Evolutionary conservation across 2,888 invertebrate genomes (phyloP), one percentile per base, ranked within the genome.

Genomic region (Dione vanillae): DNA sequence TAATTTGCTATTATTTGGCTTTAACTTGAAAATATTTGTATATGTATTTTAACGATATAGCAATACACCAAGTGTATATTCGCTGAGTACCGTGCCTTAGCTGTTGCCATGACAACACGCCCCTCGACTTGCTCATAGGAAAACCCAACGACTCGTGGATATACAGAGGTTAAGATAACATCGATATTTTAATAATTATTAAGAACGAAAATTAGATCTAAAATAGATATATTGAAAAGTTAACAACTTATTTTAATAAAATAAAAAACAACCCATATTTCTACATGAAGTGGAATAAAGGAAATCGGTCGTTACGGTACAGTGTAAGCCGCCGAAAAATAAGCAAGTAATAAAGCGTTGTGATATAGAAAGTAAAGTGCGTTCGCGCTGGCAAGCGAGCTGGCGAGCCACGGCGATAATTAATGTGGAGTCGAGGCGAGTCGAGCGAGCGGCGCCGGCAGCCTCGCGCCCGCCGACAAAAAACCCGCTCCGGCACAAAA

Each of bases 401-500:
- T 65, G 70, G 65, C 68, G 70, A 87, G 89, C 85, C 89, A 89
- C 89, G 83, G 83, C 88, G 88, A 87, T 92, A 92, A 92, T 92
- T 91, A 92, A 92, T 90, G 92, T 91, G 86, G 85, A 88, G 88
- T 86, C 87, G 77, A 86, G 86, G 47, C 45, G 86, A 84, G 85
- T 83, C 88, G 88, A 86, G 86, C 87, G 87, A 85, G 77, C 89
- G 88, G 84, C 85, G 87, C 87, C 82, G 80, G 85, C 85, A 85
- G 86, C 88, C 89, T 90, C 89, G 86, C 88, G 86, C 81, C 80
- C 83, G 80, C 83, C 86, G 84, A 92, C 91, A 92, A 92, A 92
- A 92, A 92, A 92, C 92, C 91, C 89, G 91, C 91, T 90, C 83
- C 89, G 91, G 85, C 92, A 93, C 90, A 93, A 93, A 92, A 93